These are phyloP conservation scores for Hoplodrina ambigua DNA, from an alignment of 2,888 invertebrate genomes.

Conservation along the genomic window DNA sequence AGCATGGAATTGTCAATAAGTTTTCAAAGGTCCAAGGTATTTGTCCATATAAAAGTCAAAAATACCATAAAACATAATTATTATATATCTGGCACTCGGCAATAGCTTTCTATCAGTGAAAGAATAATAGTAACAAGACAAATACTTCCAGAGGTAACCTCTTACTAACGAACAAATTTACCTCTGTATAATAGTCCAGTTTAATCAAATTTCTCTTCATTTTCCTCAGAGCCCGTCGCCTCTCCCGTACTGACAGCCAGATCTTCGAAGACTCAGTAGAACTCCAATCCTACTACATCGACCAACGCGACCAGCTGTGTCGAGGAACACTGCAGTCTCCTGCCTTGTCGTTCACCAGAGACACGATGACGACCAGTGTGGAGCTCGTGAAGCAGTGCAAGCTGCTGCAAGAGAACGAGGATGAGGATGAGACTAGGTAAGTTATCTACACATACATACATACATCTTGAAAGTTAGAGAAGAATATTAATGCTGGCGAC, in stretches of 20 bases:
- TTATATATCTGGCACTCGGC: no score
- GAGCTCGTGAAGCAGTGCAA: slow-evolving; percentile 95
- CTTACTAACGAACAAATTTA: no score
- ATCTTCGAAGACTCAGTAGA: slow-evolving; percentile 99
- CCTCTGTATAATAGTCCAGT: neutral
- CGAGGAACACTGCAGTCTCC: slow-evolving; percentile 95
- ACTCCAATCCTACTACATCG: slow-evolving; percentile 97
- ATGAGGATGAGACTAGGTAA: slow-evolving; percentile 69
- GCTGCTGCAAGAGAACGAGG: slow-evolving; percentile 93
- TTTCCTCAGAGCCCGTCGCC: slow-evolving; percentile 92
- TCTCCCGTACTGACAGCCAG: slow-evolving; percentile 97
- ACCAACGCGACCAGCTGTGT: slow-evolving; percentile 93
- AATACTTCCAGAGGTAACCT: neutral
- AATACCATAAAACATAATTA: no score
- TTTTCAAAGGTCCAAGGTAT: no score
- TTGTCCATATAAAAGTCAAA: no score
- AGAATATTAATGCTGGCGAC: no score
- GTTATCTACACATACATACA: no score
- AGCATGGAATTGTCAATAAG: no score
- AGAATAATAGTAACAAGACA: no score
- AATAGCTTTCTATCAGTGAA: no score
- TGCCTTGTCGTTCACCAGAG: slow-evolving; percentile 95
- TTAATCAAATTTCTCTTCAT: neutral
- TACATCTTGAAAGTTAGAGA: no score
- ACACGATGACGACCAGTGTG: slow-evolving; percentile 94